Percentiles rank a stretch among this genome's conserved stretches.
These are phyloP conservation scores for Leptopterna dolabrata DNA, from an alignment of 2,888 invertebrate species.

Conservation along the genomic window DNA sequence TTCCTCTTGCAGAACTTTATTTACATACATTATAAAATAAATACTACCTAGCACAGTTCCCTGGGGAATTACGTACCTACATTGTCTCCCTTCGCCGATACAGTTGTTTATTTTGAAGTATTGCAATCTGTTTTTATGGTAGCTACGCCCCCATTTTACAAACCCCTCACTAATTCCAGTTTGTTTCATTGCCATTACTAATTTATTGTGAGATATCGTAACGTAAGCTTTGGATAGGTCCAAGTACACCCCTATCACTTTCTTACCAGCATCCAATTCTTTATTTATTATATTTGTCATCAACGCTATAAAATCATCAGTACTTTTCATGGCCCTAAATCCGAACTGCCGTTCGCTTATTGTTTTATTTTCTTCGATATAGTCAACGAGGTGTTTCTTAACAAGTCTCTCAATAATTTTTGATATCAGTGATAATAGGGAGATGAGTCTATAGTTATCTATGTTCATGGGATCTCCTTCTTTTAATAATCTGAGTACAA, in stretches of 20 bases:
- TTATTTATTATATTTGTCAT: neutral
- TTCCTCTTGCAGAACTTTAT: neutral
- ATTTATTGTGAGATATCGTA: neutral
- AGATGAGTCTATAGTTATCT: neutral
- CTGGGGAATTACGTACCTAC: neutral
- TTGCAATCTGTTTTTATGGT: neutral
- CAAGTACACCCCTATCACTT: neutral
- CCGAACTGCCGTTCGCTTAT: neutral
- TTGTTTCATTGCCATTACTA: neutral
- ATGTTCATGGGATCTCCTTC: too few relatives aligned
- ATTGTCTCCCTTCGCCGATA: neutral
- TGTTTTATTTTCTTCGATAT: neutral
- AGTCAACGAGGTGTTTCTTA: neutral
- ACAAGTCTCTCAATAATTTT: neutral
- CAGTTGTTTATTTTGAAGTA: neutral
- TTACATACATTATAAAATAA: neutral
- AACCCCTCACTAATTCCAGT: neutral
- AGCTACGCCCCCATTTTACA: neutral
- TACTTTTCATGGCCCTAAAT: neutral
- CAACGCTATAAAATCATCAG: neutral
- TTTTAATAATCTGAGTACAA: neutral
- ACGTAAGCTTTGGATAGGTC: constrained; percentile 1
- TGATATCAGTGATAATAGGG: neutral
- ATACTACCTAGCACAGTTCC: neutral
- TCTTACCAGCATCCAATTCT: neutral